Conservation (phyloP, 2,888 invertebrate species). For the Prosapia bicincta region DNA sequence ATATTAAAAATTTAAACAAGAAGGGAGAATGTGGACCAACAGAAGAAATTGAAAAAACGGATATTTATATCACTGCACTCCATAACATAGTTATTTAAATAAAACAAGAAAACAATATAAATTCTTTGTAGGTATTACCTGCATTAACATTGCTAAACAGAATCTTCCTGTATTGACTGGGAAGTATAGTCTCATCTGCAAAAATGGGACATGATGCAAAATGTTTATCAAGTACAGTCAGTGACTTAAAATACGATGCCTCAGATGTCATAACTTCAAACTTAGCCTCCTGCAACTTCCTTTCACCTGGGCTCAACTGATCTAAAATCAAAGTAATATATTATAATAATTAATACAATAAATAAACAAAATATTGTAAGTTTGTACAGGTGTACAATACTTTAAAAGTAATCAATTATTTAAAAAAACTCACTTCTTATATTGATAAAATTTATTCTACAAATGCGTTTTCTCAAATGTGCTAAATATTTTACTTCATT, state of each 20-base stretch:
- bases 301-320: conserved; percentile 71
- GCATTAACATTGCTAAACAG: conserved; percentile 69
- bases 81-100: too few species aligned
- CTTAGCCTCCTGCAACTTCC: conserved; percentile 93
- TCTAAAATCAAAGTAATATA: conserved; percentile 49
- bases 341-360: conserved; percentile 21
- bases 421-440: too few species aligned
- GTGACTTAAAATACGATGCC: conserved; percentile 91
- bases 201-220: conserved; percentile 70
- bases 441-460: too few species aligned
- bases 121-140: too few species aligned
- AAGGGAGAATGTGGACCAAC: too few species aligned
- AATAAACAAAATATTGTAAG: not conserved
- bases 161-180: conserved; percentile 69
- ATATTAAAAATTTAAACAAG: too few species aligned
- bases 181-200: conserved; percentile 61
- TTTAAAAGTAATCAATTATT: too few species aligned
- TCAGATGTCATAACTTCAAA: conserved; percentile 97
- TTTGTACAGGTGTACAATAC: conserved; percentile 3
- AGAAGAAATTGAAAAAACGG: too few species aligned
- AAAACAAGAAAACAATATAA: too few species aligned
- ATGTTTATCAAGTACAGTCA: conserved; percentile 84
- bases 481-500: too few species aligned
- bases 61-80: too few species aligned
- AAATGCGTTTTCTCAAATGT: too few species aligned